Base-by-base conservation (phyloP, 2,797 vertebrate species). In the Tapirus indicus region DNA sequence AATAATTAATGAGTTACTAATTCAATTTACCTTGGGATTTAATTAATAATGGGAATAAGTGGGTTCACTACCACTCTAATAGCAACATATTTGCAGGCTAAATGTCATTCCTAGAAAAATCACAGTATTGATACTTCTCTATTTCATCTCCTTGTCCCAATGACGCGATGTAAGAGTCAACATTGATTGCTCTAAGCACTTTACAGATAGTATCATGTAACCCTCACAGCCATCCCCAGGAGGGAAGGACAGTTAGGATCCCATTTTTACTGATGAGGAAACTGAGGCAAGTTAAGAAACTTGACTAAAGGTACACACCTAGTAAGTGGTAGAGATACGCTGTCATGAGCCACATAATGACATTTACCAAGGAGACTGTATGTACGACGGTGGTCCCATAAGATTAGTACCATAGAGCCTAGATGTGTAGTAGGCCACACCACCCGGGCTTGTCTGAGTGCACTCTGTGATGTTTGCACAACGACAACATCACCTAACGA, bases 141-240 rank as follows among this genome's bases (percentile, higher is more conserved):
- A 0, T 23, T 4, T 11, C 68, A 3, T 1, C 23, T 1, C n/a
- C 21, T 6, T 4, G 20, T 16, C 49, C 23, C 4, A 29, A 21
- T 66, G 14, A 78, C 0, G 14, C 27, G 17, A 4, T 0, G 0
- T 17, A 3, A 56, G 32, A 25, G 44, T 74, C 8, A 1, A 0
- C 8, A 3, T 12, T 11, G 62, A 27, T 18, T 0, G 0, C 35
- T 75, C 16, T 56, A 6, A 64, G 12, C 6, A 0, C 7, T 27
- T 85, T 35, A 18, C 17, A 38, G 0, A 9, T 25, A 10, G 49
- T 41, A 52, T 23, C 16, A 4, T 18, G 47, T 52, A 3, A 16
- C 54, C 49, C 64, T 71, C 32, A 32, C 8, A 32, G 66, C 56
- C 32, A 7, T 38, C n/a, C 35, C 66, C 4, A 2, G 0, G 32